A percentile compares a stretch with the other conserved stretches of the same genome.
These are phyloP conservation scores for Petrocephalus zakoni DNA, from an alignment of 2,113 vertebrate species.

Conservation along the genomic window DNA sequence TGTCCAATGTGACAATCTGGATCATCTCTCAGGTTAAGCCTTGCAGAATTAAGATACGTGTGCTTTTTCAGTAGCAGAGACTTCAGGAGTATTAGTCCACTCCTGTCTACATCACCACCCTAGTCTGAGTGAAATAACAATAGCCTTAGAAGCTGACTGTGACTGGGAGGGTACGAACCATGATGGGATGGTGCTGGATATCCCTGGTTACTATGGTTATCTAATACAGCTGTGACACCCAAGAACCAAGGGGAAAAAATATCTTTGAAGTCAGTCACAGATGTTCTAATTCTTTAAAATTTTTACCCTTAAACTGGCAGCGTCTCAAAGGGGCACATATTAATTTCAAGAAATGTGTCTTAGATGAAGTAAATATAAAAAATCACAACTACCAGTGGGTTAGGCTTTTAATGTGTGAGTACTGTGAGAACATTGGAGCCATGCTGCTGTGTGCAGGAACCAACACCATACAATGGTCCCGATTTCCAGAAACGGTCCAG, in stretches of 20 bases:
- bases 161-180: not conserved
- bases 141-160: not conserved
- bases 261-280: not conserved
- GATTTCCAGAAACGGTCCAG: not conserved
- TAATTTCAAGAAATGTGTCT: not conserved
- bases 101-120: not conserved
- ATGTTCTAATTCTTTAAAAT: not conserved
- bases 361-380: not conserved
- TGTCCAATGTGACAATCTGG: not conserved
- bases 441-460: not conserved
- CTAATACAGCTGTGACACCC: not conserved
- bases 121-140: not conserved
- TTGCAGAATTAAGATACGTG: not conserved
- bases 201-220: not conserved
- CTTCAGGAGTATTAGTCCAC: not conserved
- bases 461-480: not conserved
- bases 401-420: not conserved
- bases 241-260: not conserved
- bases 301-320: not conserved
- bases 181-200: not conserved
- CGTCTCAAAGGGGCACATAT: not conserved
- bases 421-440: not conserved
- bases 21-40: not conserved
- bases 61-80: slow-evolving; percentile 16
- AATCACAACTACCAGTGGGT: not conserved